phyloP scores from a whole-genome alignment of 2,888 invertebrate species.

The Autographa pulchrina region DNA sequence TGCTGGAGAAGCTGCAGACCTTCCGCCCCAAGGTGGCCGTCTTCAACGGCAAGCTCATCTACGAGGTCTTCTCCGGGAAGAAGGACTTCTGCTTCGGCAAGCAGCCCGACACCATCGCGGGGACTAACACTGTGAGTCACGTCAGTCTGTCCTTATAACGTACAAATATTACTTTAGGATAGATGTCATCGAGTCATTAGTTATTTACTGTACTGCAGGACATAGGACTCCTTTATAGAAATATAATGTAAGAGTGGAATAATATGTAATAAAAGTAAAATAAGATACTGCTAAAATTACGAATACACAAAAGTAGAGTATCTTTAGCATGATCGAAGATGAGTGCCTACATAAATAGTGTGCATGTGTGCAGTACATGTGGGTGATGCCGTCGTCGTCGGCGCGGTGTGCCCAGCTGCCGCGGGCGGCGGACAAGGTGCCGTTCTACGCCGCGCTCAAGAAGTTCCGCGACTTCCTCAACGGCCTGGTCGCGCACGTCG shows the following conservation, averaged over 20 bases:
- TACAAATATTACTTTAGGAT: too few species aligned
- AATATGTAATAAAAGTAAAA: too few species aligned
- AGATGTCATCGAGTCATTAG: too few species aligned
- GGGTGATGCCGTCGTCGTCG: slow-evolving; percentile 99
- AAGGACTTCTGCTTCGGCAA: slow-evolving; percentile 99
- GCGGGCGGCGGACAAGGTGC: slow-evolving; percentile 99
- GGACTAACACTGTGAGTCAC: slow-evolving; percentile 96
- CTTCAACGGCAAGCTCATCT: slow-evolving; percentile 99
- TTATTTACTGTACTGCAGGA: too few species aligned
- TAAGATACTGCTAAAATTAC: too few species aligned
- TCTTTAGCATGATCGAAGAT: too few species aligned
- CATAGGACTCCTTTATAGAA: too few species aligned
- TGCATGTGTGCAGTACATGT: slow-evolving; percentile 93
- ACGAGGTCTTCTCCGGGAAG: slow-evolving; percentile 98
- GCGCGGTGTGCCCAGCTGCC: slow-evolving; percentile 99
- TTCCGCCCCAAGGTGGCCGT: slow-evolving; percentile 99
- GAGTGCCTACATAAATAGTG: neutral
- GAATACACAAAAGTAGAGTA: too few species aligned
- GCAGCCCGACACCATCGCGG: slow-evolving; percentile 97
- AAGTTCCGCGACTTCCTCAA: slow-evolving; percentile 98
- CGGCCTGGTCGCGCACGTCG: slow-evolving; percentile 95
- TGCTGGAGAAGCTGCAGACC: slow-evolving; percentile 96
- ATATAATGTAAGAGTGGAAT: too few species aligned
- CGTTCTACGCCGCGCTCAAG: slow-evolving; percentile 98
- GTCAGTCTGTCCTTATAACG: neutral